Evolutionary conservation across 2,888 invertebrate genomes (phyloP).

Genomic region (Drosophila dives): DNA sequence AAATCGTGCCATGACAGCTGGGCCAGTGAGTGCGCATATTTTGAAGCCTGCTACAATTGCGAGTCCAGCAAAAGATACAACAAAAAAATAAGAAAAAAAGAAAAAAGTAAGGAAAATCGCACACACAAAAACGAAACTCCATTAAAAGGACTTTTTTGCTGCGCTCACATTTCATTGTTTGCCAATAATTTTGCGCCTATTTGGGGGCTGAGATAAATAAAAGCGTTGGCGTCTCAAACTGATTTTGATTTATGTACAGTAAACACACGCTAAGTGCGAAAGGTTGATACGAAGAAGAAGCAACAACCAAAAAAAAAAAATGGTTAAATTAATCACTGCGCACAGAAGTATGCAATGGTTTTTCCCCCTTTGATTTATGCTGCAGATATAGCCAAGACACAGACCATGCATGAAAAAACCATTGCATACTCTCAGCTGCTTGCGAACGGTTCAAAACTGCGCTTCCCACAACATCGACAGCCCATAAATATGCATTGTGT

Average conservation of each 20-base stretch:
- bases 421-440: constrained; percentile 58
- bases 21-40: constrained; percentile 76
- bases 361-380: constrained; percentile 46
- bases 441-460: constrained; percentile 9
- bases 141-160: constrained; percentile 55
- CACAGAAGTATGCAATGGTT: constrained; percentile 40
- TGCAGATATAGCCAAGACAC: constrained; percentile 37
- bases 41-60: constrained; percentile 65
- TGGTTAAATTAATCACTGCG: constrained; percentile 32
- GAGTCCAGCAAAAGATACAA: constrained; percentile 16
- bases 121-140: constrained; percentile 24
- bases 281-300: not conserved
- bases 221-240: constrained; percentile 34
- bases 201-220: constrained; percentile 30
- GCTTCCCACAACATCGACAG: constrained; percentile 50
- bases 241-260: constrained; percentile 54
- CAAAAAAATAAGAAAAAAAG: constrained; percentile 1
- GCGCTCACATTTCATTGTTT: constrained; percentile 41
- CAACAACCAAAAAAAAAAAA: not conserved
- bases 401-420: constrained; percentile 20
- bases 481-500: constrained; percentile 82
- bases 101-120: not conserved
- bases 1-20: constrained; percentile 57
- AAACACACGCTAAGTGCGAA: constrained; percentile 21
- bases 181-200: constrained; percentile 48